phyloP scores from a whole-genome alignment of 2,888 invertebrate genomes.

The Exephanes ischioxanthus region DNA sequence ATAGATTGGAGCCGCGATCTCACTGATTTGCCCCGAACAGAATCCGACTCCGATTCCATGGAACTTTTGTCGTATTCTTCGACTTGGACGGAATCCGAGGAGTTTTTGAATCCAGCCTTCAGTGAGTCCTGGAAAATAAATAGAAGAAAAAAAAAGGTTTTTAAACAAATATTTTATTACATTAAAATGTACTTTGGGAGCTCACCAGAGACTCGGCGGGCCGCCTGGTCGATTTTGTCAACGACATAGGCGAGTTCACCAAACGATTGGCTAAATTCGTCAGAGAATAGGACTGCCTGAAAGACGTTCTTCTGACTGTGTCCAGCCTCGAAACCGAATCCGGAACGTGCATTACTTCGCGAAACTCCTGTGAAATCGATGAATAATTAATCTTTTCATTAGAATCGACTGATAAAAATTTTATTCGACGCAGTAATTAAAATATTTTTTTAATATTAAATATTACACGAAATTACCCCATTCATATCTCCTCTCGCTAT shows the following conservation, averaged over 20 bases:
- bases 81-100: slow-evolving; percentile 82
- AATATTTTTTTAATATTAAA: not conserved
- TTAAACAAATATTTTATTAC: not conserved
- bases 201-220: slow-evolving; percentile 77
- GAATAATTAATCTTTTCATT: not conserved
- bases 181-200: not conserved
- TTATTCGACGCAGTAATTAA: no score
- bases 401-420: not conserved
- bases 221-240: slow-evolving; percentile 73
- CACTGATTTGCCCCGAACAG: slow-evolving; percentile 78
- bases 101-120: slow-evolving; percentile 80
- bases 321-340: slow-evolving; percentile 83
- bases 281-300: slow-evolving; percentile 82
- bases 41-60: slow-evolving; percentile 80
- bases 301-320: slow-evolving; percentile 82
- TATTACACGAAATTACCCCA: slow-evolving; percentile 83
- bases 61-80: slow-evolving; percentile 81
- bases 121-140: slow-evolving; percentile 77
- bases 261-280: slow-evolving; percentile 81
- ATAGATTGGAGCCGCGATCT: slow-evolving; percentile 80
- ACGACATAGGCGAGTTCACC: slow-evolving; percentile 76
- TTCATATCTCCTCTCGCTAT: slow-evolving; percentile 85
- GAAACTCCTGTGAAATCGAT: slow-evolving; percentile 87
- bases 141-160: not conserved
- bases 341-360: slow-evolving; percentile 87